phyloP scores from a whole-genome alignment of 2,113 vertebrate species.

The Oxygymnocypris stewartii region DNA sequence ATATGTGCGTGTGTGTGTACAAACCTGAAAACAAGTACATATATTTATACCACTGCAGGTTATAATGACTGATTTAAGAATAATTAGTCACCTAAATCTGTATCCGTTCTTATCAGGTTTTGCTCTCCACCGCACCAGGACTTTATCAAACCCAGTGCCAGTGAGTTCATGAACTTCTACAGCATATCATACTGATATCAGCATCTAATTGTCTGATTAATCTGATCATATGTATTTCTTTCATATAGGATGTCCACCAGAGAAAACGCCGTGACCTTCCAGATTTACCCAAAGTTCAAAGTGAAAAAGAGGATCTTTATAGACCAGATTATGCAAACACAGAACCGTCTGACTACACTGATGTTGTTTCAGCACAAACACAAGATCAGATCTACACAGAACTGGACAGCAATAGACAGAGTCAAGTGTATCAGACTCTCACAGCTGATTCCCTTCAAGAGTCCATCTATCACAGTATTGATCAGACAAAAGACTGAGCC shows the following conservation, averaged over 20 bases:
- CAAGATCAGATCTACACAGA: conserved; percentile 4
- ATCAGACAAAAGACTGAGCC: neutral
- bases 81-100: neutral
- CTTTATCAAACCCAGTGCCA: neutral
- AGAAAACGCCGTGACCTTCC: neutral
- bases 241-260: neutral
- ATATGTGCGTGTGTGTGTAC: too few relatives aligned
- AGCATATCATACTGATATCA: neutral
- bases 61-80: neutral
- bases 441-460: neutral
- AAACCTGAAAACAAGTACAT: too few relatives aligned
- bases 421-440: conserved; percentile 8
- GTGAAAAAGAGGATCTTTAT: neutral
- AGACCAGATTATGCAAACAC: neutral
- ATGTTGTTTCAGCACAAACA: neutral
- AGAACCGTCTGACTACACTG: neutral
- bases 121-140: neutral
- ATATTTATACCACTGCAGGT: too few relatives aligned
- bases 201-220: neutral
- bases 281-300: neutral
- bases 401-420: neutral
- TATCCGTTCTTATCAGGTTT: neutral
- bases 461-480: conserved; percentile 1
- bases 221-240: neutral
- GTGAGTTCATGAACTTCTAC: neutral